A percentile compares a stretch with the other conserved stretches of the same genome.
Conservation (phyloP, 1,140 invertebrate species). For the Drosophila elegans region DNA sequence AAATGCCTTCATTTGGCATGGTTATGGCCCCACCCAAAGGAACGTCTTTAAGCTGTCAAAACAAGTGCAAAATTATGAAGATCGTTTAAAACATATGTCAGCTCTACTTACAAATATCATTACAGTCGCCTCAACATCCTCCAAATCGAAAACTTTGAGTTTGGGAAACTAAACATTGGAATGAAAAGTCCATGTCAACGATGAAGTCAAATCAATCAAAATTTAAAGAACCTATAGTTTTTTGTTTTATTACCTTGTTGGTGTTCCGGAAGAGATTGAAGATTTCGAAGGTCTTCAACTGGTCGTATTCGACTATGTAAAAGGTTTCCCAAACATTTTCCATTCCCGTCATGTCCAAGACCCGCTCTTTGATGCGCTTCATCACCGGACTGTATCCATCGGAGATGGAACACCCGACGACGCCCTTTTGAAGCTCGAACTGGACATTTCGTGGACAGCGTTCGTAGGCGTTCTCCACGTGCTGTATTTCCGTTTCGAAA, state of each 20-base stretch:
- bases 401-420: conserved; percentile 38
- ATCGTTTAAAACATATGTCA: fast-evolving
- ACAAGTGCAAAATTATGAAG: no score
- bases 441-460: neutral
- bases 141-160: neutral
- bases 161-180: conserved; percentile 16
- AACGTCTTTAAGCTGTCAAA: conserved; percentile 42
- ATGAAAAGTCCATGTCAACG: no score
- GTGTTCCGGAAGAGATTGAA: conserved; percentile 2
- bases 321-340: neutral
- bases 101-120: conserved; percentile 53
- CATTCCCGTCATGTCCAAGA: conserved; percentile 44
- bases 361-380: neutral
- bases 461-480: conserved; percentile 88
- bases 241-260: neutral
- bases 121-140: conserved; percentile 19
- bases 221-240: neutral
- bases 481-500: conserved; percentile 93
- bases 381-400: conserved; percentile 20
- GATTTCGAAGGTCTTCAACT: conserved; percentile 10
- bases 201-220: no score
- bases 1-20: neutral
- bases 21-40: conserved; percentile 39
- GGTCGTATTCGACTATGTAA: conserved; percentile 29
- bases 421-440: conserved; percentile 1